Base-by-base conservation (phyloP, 2,113 vertebrate species). In the Haemorhous mexicanus region DNA sequence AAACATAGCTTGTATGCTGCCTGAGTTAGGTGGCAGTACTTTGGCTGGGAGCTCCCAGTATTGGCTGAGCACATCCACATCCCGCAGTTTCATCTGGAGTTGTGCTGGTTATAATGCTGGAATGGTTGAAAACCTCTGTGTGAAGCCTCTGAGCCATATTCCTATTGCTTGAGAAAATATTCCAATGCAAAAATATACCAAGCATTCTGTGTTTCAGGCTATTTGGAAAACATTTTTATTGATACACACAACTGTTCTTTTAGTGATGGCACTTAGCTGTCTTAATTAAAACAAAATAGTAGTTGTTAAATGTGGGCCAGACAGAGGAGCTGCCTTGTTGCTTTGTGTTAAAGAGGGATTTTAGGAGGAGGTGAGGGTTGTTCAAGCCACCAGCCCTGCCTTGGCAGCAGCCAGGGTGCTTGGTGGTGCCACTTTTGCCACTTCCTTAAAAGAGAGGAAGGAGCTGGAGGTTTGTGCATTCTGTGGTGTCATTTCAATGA, bases 361-460 rank as follows among this genome's bases (percentile, higher is more conserved):
- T 56, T 4, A n/a, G 69, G 77, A 62, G 49, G 81, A 44, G 4
- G 1, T 1, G 16, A 47, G 13, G 1, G 28, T 81, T 91, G 86
- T 77, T 87, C 43, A 62, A 90, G 53, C 33, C 41, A 3, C 28
- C 4, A 12, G 21, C 32, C 43, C 53, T 17, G 18, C 39, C 0
- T 2, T 18, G 0, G 3, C 41, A 35, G 77, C 67, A 46, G 62
- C 43, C 44, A 9, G 70, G 21, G 20, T 0, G 0, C 32, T 41
- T 7, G 6, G 4, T 39, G 77, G 15, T 58, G 67, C 73, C 43
- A 10, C 55, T 77, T 56, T 24, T 78, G 82, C 74, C 56, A 46
- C 50, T 94, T 94, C 85, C 89, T 77, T 62, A 50, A 66, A 77
- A 73, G 9, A 83, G 79, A n/a, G 88, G 78, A 88, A 83, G 92